These are phyloP conservation scores for Campoletis sonorensis DNA, from an alignment of 1,140 invertebrate genomes.

Conservation along the genomic window DNA sequence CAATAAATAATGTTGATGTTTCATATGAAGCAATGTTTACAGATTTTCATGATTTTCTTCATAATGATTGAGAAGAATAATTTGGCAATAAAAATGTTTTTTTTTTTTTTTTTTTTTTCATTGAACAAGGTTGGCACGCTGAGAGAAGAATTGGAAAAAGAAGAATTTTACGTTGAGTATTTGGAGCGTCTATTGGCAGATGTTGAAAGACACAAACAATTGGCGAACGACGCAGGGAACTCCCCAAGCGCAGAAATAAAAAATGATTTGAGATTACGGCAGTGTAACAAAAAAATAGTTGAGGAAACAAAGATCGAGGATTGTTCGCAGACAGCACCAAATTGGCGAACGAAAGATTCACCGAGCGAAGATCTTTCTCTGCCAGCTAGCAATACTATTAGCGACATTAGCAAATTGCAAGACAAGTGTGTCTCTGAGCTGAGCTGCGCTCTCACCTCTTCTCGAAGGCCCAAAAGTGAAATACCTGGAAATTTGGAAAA, in stretches of 20 bases:
- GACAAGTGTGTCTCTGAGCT: slow-evolving; percentile 75
- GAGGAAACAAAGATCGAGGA: slow-evolving; percentile 52
- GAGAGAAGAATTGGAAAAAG: slow-evolving; percentile 90
- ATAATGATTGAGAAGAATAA: too few species aligned
- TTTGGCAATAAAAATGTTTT: neutral
- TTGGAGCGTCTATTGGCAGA: slow-evolving; percentile 88
- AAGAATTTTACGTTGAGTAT: slow-evolving; percentile 93
- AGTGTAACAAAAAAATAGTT: neutral
- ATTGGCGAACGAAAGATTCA: slow-evolving; percentile 20
- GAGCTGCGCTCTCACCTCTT: slow-evolving; percentile 70
- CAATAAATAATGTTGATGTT: too few species aligned
- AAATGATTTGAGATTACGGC: slow-evolving; percentile 23
- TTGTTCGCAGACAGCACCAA: neutral
- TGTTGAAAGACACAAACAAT: slow-evolving; percentile 84
- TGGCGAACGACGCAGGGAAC: slow-evolving; percentile 61
- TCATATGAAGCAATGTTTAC: too few species aligned
- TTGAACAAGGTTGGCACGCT: slow-evolving; percentile 80
- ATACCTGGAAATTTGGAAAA: slow-evolving; percentile 74
- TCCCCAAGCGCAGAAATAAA: neutral
- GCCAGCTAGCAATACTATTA: slow-evolving; percentile 64
- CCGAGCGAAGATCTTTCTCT: slow-evolving; percentile 30
- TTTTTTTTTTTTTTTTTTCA: slow-evolving; percentile 19
- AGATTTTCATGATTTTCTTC: too few species aligned
- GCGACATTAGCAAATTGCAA: slow-evolving; percentile 74
- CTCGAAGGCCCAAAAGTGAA: slow-evolving; percentile 72